Conservation (phyloP, 2,888 invertebrate genomes). For the Diloba caeruleocephala region DNA sequence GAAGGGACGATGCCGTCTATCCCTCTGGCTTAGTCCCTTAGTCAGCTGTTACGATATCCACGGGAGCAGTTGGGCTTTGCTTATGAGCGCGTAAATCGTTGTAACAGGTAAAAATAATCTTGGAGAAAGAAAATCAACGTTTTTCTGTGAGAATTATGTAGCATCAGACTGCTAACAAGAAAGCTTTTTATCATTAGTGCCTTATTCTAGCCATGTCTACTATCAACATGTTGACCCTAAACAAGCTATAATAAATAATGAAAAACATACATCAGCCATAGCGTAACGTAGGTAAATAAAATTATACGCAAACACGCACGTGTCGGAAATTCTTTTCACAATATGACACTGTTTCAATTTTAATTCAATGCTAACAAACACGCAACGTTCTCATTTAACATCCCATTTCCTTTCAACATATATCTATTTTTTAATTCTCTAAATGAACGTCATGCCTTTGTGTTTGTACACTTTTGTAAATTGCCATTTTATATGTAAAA, state of each 20-base stretch:
- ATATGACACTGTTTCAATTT: constrained; percentile 11
- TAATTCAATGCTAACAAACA: constrained; percentile 29
- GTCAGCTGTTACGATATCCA: too few relatives aligned
- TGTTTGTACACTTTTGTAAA: constrained; percentile 3
- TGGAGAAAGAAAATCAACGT: too few relatives aligned
- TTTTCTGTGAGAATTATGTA: too few relatives aligned
- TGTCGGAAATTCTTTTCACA: constrained; percentile 17
- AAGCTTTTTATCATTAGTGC: constrained; percentile 11
- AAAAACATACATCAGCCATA: too few relatives aligned
- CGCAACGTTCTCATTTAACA: constrained; percentile 32
- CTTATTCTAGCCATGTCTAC: constrained; percentile 4
- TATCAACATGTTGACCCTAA: constrained; percentile 18
- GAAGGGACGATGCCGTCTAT: too few relatives aligned
- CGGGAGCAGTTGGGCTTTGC: too few relatives aligned
- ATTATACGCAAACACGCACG: constrained; percentile 16
- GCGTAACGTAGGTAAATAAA: constrained; percentile 16
- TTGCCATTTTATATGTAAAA: too few relatives aligned
- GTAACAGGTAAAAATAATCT: too few relatives aligned
- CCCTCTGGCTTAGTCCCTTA: too few relatives aligned
- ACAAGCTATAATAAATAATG: too few relatives aligned
- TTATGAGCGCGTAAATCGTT: too few relatives aligned
- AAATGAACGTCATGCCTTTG: constrained; percentile 11
- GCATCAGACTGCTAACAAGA: neutral
- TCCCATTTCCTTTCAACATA: constrained; percentile 16
- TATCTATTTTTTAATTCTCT: constrained; percentile 18